A percentile compares a stretch with the other conserved stretches of the same genome.
Conservation (phyloP, 2,888 invertebrate genomes). For the Xestia xanthographa region DNA sequence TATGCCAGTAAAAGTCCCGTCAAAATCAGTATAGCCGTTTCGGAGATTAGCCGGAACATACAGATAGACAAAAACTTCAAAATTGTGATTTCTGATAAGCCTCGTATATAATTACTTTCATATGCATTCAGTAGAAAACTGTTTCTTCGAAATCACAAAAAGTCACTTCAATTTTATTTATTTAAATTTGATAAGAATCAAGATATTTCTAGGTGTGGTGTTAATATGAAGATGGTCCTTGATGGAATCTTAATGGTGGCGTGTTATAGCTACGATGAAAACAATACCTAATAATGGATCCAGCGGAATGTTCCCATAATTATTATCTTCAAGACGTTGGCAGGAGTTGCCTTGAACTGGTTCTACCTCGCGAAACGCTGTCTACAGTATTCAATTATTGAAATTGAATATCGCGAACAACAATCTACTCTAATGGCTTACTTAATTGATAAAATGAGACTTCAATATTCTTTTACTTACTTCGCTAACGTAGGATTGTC, state of each 20-base stretch:
- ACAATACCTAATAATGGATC: conserved; percentile 34
- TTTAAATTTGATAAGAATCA: not conserved
- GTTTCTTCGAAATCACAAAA: too few species aligned
- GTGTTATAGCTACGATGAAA: conserved; percentile 11
- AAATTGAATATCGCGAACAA: conserved; percentile 11
- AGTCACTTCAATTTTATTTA: too few species aligned
- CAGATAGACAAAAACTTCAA: too few species aligned
- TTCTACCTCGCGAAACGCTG: not conserved
- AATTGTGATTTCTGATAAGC: too few species aligned
- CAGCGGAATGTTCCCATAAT: conserved; percentile 33
- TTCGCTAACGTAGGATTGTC: conserved; percentile 1
- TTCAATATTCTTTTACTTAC: not conserved
- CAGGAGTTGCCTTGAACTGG: conserved; percentile 34
- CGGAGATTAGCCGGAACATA: too few species aligned
- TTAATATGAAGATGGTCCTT: not conserved
- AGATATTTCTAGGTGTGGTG: conserved; percentile 1
- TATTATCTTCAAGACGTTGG: conserved; percentile 25
- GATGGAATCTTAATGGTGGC: conserved; percentile 1
- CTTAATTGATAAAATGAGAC: not conserved
- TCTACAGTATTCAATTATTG: conserved; percentile 2
- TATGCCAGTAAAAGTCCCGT: too few species aligned
- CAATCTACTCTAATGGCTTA: not conserved
- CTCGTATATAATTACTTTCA: too few species aligned
- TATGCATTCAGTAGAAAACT: too few species aligned
- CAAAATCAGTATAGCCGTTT: too few species aligned